Conservation (phyloP, 2,113 vertebrate genomes). For the Pseudorectes ferrugineus region DNA sequence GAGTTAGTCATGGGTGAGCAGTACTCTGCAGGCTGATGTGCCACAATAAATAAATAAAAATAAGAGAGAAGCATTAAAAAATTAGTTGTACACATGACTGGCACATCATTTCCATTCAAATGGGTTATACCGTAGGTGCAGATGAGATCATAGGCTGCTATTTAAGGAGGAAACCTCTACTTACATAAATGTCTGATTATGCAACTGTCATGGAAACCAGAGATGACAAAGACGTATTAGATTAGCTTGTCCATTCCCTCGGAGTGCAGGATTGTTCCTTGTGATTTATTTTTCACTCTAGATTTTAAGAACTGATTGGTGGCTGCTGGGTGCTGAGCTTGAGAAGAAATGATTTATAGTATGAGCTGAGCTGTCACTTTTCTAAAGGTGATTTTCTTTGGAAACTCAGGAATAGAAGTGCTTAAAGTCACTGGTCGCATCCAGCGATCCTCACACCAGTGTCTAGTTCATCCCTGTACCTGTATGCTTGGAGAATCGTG, state of each 20-base stretch:
- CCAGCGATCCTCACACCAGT: accelerated
- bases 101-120: constrained; percentile 22
- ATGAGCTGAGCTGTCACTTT: neutral
- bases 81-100: constrained; percentile 12
- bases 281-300: neutral
- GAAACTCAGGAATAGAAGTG: neutral
- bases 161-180: constrained; percentile 61
- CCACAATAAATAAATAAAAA: constrained; percentile 11
- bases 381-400: neutral
- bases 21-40: neutral
- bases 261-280: neutral
- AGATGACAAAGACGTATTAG: constrained; percentile 37
- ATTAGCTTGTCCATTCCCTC: constrained; percentile 25
- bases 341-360: neutral
- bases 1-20: neutral
- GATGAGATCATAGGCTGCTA: constrained; percentile 53
- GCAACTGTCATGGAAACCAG: constrained; percentile 64
- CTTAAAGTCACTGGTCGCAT: neutral
- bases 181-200: constrained; percentile 63
- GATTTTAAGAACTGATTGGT: neutral
- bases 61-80: neutral
- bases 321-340: neutral
- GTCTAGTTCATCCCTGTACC: neutral
- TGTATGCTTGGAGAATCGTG: accelerated
- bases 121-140: constrained; percentile 31